Base-by-base conservation (phyloP, 2,888 invertebrate genomes). In the Oasisia sp. region DNA sequence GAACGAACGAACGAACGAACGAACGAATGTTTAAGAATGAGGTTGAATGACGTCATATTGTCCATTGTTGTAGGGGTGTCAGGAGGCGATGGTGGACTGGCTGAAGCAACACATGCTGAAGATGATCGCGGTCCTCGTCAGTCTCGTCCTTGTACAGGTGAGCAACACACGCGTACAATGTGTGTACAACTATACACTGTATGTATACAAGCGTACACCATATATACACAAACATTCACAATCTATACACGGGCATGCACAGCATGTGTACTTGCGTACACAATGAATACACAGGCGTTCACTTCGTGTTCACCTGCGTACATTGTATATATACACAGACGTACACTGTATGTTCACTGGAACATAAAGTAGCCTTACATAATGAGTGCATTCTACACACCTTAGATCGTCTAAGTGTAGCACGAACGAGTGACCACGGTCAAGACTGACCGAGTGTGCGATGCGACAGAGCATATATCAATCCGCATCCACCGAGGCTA, bases 71-170 rank as follows among this genome's bases (percentile, higher is more conserved):
- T 27, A 74, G 74, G 74, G 74, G 5, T 74, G 74, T 74, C 74
- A 74, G n/a, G 74, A 74, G n/a, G 74, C 74, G 27, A 74, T 74
- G 74, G 19, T 74, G 74, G 74, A 74, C 74, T 74, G 74, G 74
- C n/a, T 74, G 74, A 74, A 3, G 4, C 27, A 74, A 27, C 74
- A 74, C 74, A 74, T 74, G 74, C 74, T 74, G 74, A 74, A 74
- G 74, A 74, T 74, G 74, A 74, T 74, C n/a, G 74, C 74, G 7
- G 27, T 74, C 74, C 74, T 74, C 3, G 74, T 74, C 19, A 27
- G 74, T 27, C 74, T 74, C 74, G 74, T 74, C 74, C 7, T 74
- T 27, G n/a, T 74, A 74, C 74, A 74, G 74, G 74, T 74, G 74
- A 27, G 74, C 27, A 74, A 7, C 74, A 27, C 27, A 27, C 0